Evolutionary conservation across 2,888 invertebrate species (phyloP), one percentile per base, ranked within the genome.

Genomic region (Spisula subtruncata): DNA sequence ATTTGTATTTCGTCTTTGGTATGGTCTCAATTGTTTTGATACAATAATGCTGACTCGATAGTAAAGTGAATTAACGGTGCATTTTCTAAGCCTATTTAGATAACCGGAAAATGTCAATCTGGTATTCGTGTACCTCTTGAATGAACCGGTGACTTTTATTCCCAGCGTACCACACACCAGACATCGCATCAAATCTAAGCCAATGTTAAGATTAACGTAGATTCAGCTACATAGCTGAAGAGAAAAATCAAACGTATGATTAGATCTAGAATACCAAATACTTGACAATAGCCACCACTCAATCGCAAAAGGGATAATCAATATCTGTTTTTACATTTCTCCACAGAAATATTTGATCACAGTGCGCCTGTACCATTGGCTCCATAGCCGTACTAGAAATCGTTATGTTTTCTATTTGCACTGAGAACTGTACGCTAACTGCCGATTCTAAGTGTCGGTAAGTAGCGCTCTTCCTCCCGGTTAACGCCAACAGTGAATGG

Each of bases 371-470:
- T 75, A 35, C 75, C 35, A 75, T 41, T 5, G 41, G 41, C 41
- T 41, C 8, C 41, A 41, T 16, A 75, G 20, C 6, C 12, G 16
- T 75, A 75, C 32, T 35, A 25, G 32, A 75, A 75, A 75, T 75
- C 75, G 75, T 75, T n/a, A 56, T 56, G 60, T 66, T 75, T n/a
- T 75, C 75, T 32, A 18, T 75, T 32, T 35, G 75, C 35, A 18
- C 16, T 12, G 35, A 75, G 32, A 75, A 14, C 16, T 75, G 29
- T 75, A 35, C 75, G 32, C 60, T 75, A 18, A 75, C 75, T 32
- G 32, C 75, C 75, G 29, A 32, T 35, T 18, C 16, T 75, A 29
- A 32, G 75, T 35, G 32, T 5, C 35, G 75, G 35, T 75, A 32
- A 35, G 75, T 35, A 25, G 35, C 35, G 8, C 2, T 25, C 75